Evolutionary conservation across 2,888 invertebrate species (phyloP).

Genomic region (Oligia fasciuncula): DNA sequence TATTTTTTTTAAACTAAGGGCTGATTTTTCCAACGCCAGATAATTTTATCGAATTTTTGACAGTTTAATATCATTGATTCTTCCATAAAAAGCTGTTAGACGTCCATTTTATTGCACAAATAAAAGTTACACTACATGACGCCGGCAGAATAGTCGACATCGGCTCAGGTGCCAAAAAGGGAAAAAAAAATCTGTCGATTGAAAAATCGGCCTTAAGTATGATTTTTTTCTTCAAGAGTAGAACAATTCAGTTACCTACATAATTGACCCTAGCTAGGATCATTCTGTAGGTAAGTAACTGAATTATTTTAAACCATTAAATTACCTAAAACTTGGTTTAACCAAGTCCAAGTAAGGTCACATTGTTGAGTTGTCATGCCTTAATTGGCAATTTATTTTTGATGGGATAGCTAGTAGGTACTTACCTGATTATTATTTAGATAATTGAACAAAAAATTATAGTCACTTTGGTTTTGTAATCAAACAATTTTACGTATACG

Average conservation of each 20-base stretch:
- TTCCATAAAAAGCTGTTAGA: no score
- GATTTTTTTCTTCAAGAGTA: not conserved
- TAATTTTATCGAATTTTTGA: no score
- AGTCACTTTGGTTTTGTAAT: not conserved
- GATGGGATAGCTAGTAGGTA: conserved; percentile 3
- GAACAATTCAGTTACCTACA: not conserved
- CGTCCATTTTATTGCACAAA: no score
- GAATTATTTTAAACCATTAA: not conserved
- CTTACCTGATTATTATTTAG: not conserved
- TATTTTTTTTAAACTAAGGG: not conserved
- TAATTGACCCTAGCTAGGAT: not conserved
- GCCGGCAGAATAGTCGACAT: no score
- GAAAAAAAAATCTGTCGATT: no score
- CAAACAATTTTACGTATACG: not conserved
- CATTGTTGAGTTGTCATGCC: not conserved
- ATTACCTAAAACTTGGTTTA: no score
- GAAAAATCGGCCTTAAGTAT: no score
- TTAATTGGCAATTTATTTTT: conserved; percentile 8
- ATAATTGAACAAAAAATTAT: not conserved
- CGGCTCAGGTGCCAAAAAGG: no score
- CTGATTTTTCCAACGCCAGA: no score
- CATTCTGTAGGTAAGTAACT: not conserved
- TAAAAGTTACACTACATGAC: no score
- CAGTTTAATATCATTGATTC: no score
- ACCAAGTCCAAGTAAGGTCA: not conserved